A percentile compares a stretch with the other conserved stretches of the same genome.
These are phyloP conservation scores for Melitaea cinxia DNA, from an alignment of 1,140 invertebrate species.

Conservation along the genomic window DNA sequence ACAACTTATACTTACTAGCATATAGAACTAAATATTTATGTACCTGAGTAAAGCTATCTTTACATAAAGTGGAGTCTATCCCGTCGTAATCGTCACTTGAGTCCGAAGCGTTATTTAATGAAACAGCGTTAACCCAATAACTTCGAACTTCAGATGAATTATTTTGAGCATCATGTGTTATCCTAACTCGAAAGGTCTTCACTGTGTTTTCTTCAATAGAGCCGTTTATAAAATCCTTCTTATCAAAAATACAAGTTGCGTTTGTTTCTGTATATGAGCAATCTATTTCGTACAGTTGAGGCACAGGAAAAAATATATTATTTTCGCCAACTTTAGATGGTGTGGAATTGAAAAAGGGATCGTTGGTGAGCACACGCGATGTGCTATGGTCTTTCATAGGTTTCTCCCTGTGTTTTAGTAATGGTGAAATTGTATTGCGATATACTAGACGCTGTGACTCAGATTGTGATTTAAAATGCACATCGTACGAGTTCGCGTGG, in stretches of 20 bases:
- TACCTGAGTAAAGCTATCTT: slow-evolving; percentile 58
- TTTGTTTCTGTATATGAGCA: slow-evolving; percentile 51
- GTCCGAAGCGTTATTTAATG: slow-evolving; percentile 42
- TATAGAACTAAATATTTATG: not conserved
- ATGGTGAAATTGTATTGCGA: slow-evolving; percentile 58
- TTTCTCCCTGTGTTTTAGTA: slow-evolving; percentile 66
- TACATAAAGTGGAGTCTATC: slow-evolving; percentile 53
- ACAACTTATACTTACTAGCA: not conserved
- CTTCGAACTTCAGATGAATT: slow-evolving; percentile 44
- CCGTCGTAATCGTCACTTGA: slow-evolving; percentile 52
- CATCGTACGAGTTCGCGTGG: slow-evolving; percentile 80
- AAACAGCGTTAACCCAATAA: slow-evolving; percentile 59
- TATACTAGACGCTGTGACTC: slow-evolving; percentile 69
- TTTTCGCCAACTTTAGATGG: slow-evolving; percentile 82
- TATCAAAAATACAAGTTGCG: slow-evolving; percentile 59
- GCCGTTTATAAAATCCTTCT: slow-evolving; percentile 49
- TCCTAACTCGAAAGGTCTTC: slow-evolving; percentile 48
- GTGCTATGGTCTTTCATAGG: slow-evolving; percentile 81
- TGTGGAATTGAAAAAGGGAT: slow-evolving; percentile 82
- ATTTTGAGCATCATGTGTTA: slow-evolving; percentile 55
- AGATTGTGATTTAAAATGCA: slow-evolving; percentile 76
- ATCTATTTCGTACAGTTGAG: slow-evolving; percentile 65
- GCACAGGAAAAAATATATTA: slow-evolving; percentile 84
- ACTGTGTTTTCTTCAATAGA: slow-evolving; percentile 39
- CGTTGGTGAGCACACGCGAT: slow-evolving; percentile 82